A percentile compares a stretch with the other conserved stretches of the same genome.
phyloP scores from a whole-genome alignment of 1,140 invertebrate species.

The Trinorchestia longiramus region DNA sequence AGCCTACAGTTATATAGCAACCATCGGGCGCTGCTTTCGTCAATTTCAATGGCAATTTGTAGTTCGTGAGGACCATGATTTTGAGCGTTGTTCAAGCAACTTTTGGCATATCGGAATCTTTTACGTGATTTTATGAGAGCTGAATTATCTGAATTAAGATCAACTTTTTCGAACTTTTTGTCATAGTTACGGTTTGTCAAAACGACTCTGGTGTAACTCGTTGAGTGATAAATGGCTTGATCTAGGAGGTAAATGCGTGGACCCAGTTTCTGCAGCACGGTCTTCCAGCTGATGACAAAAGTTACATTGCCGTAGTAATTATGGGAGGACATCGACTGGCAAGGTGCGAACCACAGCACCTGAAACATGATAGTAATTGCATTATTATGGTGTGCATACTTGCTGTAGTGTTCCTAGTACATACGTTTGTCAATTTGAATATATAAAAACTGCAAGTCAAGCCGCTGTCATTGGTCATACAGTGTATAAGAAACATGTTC shows the following conservation, averaged over 20 bases:
- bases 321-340: background rate
- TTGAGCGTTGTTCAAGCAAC: background rate
- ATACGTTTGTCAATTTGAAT: too few relatives aligned
- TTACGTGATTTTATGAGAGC: background rate
- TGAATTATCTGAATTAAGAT: background rate
- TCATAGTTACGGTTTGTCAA: background rate
- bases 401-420: too few relatives aligned
- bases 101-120: background rate
- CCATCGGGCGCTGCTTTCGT: background rate
- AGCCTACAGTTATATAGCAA: background rate
- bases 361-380: background rate
- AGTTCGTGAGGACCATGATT: background rate
- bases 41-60: conserved; percentile 15
- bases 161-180: background rate
- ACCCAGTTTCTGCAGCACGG: background rate
- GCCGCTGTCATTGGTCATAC: too few relatives aligned
- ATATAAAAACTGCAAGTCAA: too few relatives aligned
- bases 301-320: conserved; percentile 27
- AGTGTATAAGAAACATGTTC: too few relatives aligned
- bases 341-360: conserved; percentile 46
- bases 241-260: background rate
- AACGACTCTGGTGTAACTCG: background rate
- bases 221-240: conserved; percentile 8
- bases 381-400: too few relatives aligned
- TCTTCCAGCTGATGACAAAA: background rate